Evolutionary conservation across 1,140 invertebrate species (phyloP).

Genomic region (Cataglyphis hispanica): DNA sequence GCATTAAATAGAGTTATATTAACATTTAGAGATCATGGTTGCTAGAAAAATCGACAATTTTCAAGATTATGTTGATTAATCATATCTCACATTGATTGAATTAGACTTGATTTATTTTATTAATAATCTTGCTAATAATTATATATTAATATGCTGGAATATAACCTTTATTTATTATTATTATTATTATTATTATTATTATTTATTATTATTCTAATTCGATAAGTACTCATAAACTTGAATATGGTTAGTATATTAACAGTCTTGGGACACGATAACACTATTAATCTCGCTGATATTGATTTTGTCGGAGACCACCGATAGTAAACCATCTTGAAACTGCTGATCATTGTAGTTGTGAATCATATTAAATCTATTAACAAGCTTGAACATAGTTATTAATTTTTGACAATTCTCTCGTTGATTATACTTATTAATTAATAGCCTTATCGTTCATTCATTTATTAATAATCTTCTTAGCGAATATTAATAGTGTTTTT

Average conservation of each 20-base stretch:
- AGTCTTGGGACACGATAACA: neutral
- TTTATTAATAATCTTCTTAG: neutral
- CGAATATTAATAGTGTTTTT: neutral
- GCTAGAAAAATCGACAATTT: neutral
- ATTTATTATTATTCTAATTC: conserved; percentile 8
- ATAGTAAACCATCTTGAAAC: neutral
- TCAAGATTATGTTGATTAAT: conserved; percentile 11
- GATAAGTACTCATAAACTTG: conserved; percentile 18
- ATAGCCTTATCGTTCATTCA: neutral
- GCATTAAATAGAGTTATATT: neutral
- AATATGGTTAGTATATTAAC: conserved; percentile 25
- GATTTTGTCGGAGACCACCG: neutral
- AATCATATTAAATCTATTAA: conserved; percentile 1
- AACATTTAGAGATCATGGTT: neutral
- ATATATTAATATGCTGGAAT: neutral
- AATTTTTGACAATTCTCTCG: neutral
- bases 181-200: too few species aligned
- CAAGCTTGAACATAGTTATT: neutral
- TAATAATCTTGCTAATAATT: neutral
- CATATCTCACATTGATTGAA: neutral
- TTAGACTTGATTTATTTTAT: conserved; percentile 10
- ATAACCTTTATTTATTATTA: neutral
- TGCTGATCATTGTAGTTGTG: neutral
- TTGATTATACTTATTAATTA: neutral
- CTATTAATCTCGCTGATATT: conserved; percentile 23